Evolutionary conservation across 2,888 invertebrate species (phyloP).

Genomic region (Ophion ellenae): DNA sequence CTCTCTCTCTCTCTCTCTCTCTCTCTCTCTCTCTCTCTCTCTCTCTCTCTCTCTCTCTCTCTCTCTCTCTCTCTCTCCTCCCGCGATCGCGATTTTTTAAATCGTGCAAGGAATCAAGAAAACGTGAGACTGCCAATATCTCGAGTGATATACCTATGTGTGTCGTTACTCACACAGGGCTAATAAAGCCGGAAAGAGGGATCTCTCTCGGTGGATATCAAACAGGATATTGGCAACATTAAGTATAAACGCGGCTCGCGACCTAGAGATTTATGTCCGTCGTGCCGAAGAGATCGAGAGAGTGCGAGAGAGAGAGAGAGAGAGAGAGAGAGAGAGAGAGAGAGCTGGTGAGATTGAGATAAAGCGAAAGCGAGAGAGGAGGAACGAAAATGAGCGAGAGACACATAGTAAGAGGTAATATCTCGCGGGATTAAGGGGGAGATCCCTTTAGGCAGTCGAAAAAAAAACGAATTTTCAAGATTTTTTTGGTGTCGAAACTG

Average conservation of each 20-base stretch:
- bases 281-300: conserved; percentile 68
- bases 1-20: background rate
- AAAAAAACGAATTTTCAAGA: too few relatives aligned
- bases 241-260: conserved; percentile 77
- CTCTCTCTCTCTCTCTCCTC: background rate
- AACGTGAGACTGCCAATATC: conserved; percentile 46
- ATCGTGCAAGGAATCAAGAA: conserved; percentile 34
- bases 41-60: background rate
- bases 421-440: background rate
- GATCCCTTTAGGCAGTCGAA: too few relatives aligned
- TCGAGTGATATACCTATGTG: background rate
- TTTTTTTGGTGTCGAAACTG: too few relatives aligned
- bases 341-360: conserved; percentile 47
- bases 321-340: conserved; percentile 29
- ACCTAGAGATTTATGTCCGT: conserved; percentile 79
- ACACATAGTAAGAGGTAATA: conserved; percentile 24
- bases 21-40: background rate
- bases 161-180: conserved; percentile 36
- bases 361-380: conserved; percentile 57
- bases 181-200: conserved; percentile 71
- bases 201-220: conserved; percentile 67
- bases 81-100: conserved; percentile 2
- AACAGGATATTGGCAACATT: conserved; percentile 81
- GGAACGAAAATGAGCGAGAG: conserved; percentile 60
- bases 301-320: conserved; percentile 68